Percentiles rank a stretch among this genome's conserved stretches.
Conservation (phyloP, 2,113 vertebrate species). For the Callipepla squamata region DNA sequence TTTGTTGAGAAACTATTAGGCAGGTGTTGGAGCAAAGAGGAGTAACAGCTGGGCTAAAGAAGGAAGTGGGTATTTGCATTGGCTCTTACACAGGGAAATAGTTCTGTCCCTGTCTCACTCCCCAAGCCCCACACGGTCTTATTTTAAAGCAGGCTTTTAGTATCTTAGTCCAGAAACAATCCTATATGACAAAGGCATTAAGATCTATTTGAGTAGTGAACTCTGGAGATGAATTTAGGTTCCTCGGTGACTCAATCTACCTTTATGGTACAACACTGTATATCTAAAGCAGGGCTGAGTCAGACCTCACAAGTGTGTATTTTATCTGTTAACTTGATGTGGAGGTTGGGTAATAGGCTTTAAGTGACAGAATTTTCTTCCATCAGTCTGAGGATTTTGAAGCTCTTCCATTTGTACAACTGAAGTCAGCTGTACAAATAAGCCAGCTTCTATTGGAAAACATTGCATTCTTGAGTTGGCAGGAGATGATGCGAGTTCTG, state of each 20-base stretch:
- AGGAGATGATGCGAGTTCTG: not conserved
- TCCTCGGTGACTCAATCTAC: not conserved
- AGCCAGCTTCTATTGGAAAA: not conserved
- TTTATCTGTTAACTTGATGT: not conserved
- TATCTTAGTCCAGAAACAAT: not conserved
- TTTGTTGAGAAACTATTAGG: not conserved
- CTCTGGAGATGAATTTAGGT: not conserved
- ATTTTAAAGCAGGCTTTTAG: not conserved
- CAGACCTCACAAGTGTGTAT: not conserved
- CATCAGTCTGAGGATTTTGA: not conserved
- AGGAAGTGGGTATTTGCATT: not conserved
- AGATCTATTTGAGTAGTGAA: not conserved
- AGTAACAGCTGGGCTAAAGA: not conserved
- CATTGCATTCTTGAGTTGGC: not conserved
- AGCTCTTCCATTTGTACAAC: not conserved
- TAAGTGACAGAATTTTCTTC: not conserved
- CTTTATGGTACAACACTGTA: not conserved
- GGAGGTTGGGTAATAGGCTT: not conserved
- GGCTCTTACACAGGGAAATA: not conserved
- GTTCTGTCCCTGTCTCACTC: not conserved
- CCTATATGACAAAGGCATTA: not conserved
- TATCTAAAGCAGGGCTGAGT: not conserved
- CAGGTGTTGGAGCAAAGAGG: not conserved
- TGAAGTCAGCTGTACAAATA: not conserved
- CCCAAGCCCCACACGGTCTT: not conserved